Evolutionary conservation across 1,140 invertebrate genomes (phyloP).

Genomic region (Aphaenogaster floridana): DNA sequence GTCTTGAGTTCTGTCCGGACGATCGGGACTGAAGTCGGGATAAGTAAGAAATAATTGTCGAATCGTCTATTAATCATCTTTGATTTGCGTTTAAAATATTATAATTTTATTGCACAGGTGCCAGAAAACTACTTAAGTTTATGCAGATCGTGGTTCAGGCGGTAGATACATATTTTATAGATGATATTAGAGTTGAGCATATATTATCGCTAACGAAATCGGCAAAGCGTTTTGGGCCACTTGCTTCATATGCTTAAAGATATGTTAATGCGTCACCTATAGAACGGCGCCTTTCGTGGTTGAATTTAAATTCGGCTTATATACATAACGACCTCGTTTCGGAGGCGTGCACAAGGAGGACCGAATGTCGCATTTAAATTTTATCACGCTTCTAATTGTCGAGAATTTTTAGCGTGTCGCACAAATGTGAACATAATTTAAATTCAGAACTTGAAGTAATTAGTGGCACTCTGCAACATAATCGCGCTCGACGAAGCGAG

Average conservation of each 20-base stretch:
- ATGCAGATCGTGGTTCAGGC: not conserved
- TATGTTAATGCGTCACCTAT: slow-evolving; percentile 27
- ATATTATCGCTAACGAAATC: slow-evolving; percentile 31
- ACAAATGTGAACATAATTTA: slow-evolving; percentile 13
- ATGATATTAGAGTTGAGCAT: not conserved
- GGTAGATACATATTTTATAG: not conserved
- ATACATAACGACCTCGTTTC: slow-evolving; percentile 38
- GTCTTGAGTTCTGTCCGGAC: not conserved
- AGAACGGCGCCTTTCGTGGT: not conserved
- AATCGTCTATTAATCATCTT: not conserved
- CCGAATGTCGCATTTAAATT: slow-evolving; percentile 36
- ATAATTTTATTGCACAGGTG: not conserved
- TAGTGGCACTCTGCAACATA: not conserved
- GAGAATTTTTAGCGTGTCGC: not conserved
- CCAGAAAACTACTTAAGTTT: not conserved
- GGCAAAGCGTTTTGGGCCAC: not conserved
- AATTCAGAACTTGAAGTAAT: slow-evolving; percentile 25
- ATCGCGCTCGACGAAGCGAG: not conserved
- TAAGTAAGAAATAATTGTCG: not conserved
- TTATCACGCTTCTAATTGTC: slow-evolving; percentile 47
- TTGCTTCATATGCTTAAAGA: not conserved
- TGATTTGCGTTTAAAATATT: slow-evolving; percentile 4
- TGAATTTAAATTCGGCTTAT: slow-evolving; percentile 41
- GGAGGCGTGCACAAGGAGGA: not conserved
- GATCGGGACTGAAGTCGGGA: not conserved